phyloP scores from a whole-genome alignment of 1,140 invertebrate species.

The Trichonephila inaurata region DNA sequence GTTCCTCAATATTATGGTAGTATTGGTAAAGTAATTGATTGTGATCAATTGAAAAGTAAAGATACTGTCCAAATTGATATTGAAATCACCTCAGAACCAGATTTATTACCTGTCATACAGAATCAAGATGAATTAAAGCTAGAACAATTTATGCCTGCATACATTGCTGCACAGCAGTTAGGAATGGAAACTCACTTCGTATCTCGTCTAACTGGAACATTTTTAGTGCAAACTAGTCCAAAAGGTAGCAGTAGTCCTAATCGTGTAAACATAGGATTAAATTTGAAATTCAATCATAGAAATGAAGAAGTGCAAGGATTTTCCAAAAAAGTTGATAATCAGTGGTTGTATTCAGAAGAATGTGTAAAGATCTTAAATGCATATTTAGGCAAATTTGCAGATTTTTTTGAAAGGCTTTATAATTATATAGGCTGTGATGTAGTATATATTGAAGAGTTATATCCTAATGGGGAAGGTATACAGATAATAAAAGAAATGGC shows the following conservation, averaged over 20 bases:
- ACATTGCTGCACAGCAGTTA: conserved; percentile 82
- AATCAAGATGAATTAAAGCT: conserved; percentile 66
- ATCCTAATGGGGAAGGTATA: conserved; percentile 75
- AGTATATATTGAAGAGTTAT: conserved; percentile 85
- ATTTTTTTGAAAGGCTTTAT: conserved; percentile 85
- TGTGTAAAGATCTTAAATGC: conserved; percentile 86
- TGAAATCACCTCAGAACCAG: conserved; percentile 53
- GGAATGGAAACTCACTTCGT: conserved; percentile 87
- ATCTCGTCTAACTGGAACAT: conserved; percentile 91
- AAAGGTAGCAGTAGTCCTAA: conserved; percentile 78
- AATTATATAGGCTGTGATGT: conserved; percentile 82
- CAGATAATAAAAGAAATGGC: conserved; percentile 84
- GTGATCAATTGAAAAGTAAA: conserved; percentile 49
- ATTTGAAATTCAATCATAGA: conserved; percentile 93
- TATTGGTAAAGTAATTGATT: conserved; percentile 84
- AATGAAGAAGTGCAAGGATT: conserved; percentile 89
- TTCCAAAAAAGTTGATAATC: conserved; percentile 85
- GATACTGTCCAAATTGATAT: conserved; percentile 33
- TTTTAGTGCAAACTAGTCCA: conserved; percentile 84
- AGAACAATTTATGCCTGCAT: conserved; percentile 77
- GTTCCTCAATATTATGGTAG: conserved; percentile 90
- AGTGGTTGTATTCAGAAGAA: conserved; percentile 92
- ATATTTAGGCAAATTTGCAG: conserved; percentile 87
- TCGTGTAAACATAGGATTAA: conserved; percentile 93
- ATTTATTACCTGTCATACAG: conserved; percentile 60